Evolutionary conservation across 2,888 invertebrate species (phyloP).

Genomic region (Sminthurides aquaticus): DNA sequence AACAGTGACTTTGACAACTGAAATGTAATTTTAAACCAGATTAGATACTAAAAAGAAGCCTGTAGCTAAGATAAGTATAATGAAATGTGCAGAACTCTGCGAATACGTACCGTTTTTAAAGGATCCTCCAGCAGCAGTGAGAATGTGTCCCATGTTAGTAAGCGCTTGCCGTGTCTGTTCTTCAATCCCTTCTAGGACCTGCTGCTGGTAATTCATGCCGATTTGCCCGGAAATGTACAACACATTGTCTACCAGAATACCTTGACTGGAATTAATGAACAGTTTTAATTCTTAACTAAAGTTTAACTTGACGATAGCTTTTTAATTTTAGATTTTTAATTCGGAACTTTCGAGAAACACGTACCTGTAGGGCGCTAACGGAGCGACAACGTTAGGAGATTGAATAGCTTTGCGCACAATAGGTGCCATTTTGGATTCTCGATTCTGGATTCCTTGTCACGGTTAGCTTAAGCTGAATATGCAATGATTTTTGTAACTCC

Average conservation of each 20-base stretch:
- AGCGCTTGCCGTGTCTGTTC: conserved; percentile 69
- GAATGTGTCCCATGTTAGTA: conserved; percentile 65
- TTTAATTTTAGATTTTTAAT: too few relatives aligned
- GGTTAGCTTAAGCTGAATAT: too few relatives aligned
- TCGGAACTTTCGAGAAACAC: too few relatives aligned
- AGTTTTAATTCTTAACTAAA: too few relatives aligned
- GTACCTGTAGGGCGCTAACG: conserved; percentile 73
- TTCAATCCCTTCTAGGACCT: conserved; percentile 68
- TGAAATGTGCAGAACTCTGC: neutral
- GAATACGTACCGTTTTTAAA: conserved; percentile 53
- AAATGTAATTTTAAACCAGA: neutral
- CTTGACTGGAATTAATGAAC: conserved; percentile 60
- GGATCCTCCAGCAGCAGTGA: conserved; percentile 66
- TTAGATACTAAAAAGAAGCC: conserved; percentile 1
- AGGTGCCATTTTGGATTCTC: too few relatives aligned
- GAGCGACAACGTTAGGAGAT: conserved; percentile 63
- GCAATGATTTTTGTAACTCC: too few relatives aligned
- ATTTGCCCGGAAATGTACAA: conserved; percentile 80
- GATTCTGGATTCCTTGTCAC: too few relatives aligned
- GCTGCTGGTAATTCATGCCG: conserved; percentile 65
- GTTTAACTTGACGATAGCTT: too few relatives aligned
- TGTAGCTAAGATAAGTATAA: too few relatives aligned
- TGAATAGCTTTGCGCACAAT: conserved; percentile 52
- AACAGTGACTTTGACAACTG: conserved; percentile 19
- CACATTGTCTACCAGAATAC: conserved; percentile 70